Percentiles rank a stretch among this genome's conserved stretches.
phyloP scores from a whole-genome alignment of 2,888 invertebrate species.

The Polydrusus cervinus region DNA sequence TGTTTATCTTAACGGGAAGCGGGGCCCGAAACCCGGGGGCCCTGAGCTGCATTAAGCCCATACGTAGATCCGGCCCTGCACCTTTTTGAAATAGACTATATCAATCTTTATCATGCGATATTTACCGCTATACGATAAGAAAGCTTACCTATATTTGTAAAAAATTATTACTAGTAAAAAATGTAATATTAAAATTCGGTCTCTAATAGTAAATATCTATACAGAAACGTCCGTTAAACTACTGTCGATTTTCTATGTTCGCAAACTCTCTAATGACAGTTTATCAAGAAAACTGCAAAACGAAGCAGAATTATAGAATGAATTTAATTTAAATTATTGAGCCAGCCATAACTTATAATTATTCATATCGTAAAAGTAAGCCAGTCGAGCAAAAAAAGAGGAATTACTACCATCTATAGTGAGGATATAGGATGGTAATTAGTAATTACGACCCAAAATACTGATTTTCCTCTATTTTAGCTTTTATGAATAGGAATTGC shows the following conservation, averaged over 20 bases:
- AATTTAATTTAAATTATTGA: conserved; percentile 39
- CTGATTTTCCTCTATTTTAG: neutral
- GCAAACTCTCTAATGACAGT: conserved; percentile 29
- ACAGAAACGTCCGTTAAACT: neutral
- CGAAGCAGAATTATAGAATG: conserved; percentile 24
- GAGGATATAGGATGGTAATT: conserved; percentile 31
- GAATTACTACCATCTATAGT: conserved; percentile 23
- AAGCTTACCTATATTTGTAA: too few relatives aligned
- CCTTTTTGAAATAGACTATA: too few relatives aligned
- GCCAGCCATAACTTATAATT: conserved; percentile 31
- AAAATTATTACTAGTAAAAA: too few relatives aligned
- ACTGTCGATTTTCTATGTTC: neutral
- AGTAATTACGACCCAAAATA: neutral
- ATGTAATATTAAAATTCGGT: too few relatives aligned
- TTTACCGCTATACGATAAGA: too few relatives aligned
- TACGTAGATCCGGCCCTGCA: too few relatives aligned
- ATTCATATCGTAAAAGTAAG: conserved; percentile 47
- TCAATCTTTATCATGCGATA: too few relatives aligned
- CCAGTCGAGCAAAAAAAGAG: conserved; percentile 43
- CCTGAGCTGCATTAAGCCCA: too few relatives aligned
- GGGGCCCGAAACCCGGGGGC: too few relatives aligned
- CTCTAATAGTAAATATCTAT: too few relatives aligned
- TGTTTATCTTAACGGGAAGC: too few relatives aligned
- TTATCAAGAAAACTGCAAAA: conserved; percentile 18
- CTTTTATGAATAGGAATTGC: neutral